Evolutionary conservation across 2,797 vertebrate species (phyloP), one percentile per base, ranked within the genome.

Genomic region (Malurus leucopterus): DNA sequence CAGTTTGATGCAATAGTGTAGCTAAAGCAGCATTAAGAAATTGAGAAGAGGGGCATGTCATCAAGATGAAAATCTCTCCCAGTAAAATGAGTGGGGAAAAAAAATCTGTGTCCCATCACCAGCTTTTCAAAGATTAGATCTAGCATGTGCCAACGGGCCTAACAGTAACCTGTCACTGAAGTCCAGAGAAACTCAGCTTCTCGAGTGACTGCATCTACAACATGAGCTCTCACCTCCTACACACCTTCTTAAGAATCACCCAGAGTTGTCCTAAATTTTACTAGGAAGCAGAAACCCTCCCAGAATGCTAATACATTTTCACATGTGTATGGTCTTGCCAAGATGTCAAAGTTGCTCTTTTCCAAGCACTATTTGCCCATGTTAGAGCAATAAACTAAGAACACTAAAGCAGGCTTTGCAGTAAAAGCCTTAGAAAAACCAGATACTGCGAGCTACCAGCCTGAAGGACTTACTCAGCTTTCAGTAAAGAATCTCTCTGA

Each of bases 371-470:
- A 51, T 73, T 29, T 88, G 50, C 53, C 84, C n/a, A 6, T 78
- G 79, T 54, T 49, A 67, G 53, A 86, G 26, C 22, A 90, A 73
- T 57, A 63, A 95, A 92, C 15, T 40, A 82, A 75, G 70, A 90
- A 81, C 18, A 7, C 14, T 84, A 84, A 84, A 93, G 63, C 6
- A 93, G 55, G 72, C 41, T 92, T 92, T 94, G 78, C 73, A 87
- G 2, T 47, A 88, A 92, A 49, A 89, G 61, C 23, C 47, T 82
- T 76, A 84, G 29, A 82, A 93, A 79, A 38, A 51, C 5, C 36
- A 76, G 43, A 47, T 54, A 69, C 11, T 15, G 24, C 16, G 44
- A 79, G 53, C 62, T 59, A 85, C 40, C 29, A 80, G 41, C 34
- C 32, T 44, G 62, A 84, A 67, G 20, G 74, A 76, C 62, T 82